A percentile compares a stretch with the other conserved stretches of the same genome.
Conservation (phyloP, 2,113 vertebrate genomes). For the Oncorhynchus gorbuscha region DNA sequence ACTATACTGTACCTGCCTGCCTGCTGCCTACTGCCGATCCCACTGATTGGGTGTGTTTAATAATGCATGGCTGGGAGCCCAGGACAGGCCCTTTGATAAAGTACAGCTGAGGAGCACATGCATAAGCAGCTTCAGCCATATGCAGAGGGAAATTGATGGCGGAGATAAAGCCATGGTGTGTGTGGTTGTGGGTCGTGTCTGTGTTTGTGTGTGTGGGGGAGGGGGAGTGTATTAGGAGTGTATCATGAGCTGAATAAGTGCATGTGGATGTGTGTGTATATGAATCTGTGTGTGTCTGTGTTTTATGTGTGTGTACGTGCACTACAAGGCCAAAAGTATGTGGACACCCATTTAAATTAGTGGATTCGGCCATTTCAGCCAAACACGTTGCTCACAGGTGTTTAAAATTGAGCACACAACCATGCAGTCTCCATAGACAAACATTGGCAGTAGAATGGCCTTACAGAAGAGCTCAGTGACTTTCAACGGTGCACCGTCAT, state of each 20-base stretch:
- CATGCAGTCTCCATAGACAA: too few relatives aligned
- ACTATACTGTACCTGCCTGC: slow-evolving; percentile 1
- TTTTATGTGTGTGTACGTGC: slow-evolving; percentile 19
- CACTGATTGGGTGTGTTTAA: slow-evolving; percentile 69
- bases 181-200: slow-evolving; percentile 10
- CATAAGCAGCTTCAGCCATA: slow-evolving; percentile 79
- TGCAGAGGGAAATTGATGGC: slow-evolving; percentile 79
- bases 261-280: slow-evolving; percentile 10
- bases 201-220: slow-evolving; percentile 21
- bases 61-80: slow-evolving; percentile 76
- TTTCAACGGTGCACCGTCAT: too few relatives aligned
- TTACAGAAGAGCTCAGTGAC: too few relatives aligned
- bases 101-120: slow-evolving; percentile 71
- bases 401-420: too few relatives aligned
- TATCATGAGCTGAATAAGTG: not conserved
- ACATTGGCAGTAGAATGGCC: too few relatives aligned
- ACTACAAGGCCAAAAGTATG: too few relatives aligned
- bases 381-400: too few relatives aligned
- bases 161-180: slow-evolving; percentile 64
- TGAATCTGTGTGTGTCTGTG: slow-evolving; percentile 5
- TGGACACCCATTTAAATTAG: too few relatives aligned
- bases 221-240: slow-evolving; percentile 6
- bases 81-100: slow-evolving; percentile 78
- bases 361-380: too few relatives aligned
- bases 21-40: slow-evolving; percentile 28